phyloP scores from a whole-genome alignment of 2,888 invertebrate genomes.

The Morinoia aosen region DNA sequence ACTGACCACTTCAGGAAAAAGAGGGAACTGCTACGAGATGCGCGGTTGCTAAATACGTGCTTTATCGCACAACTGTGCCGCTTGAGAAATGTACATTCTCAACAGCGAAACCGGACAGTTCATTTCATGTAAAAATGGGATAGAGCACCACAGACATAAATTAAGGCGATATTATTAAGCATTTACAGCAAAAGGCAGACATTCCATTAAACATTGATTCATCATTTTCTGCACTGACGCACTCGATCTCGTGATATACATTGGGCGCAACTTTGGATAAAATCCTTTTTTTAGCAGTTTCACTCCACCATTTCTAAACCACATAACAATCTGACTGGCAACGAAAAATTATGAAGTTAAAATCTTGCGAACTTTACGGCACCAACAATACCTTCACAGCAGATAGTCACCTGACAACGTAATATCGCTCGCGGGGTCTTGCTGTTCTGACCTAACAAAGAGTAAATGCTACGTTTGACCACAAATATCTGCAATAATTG shows the following conservation, averaged over 20 bases:
- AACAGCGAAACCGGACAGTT: not conserved
- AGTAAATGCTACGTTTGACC: not conserved
- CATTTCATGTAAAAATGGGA: not conserved
- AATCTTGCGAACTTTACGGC: not conserved
- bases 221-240: too few relatives aligned
- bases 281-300: not conserved
- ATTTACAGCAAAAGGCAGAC: too few relatives aligned
- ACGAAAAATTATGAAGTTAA: not conserved
- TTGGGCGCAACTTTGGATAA: not conserved
- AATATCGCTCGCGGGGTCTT: not conserved
- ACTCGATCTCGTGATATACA: too few relatives aligned
- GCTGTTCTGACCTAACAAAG: too few relatives aligned
- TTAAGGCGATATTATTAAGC: too few relatives aligned
- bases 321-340: not conserved
- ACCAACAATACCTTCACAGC: not conserved
- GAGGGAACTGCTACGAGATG: too few relatives aligned
- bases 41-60: too few relatives aligned
- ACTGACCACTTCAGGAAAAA: too few relatives aligned
- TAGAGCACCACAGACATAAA: too few relatives aligned
- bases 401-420: not conserved
- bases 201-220: too few relatives aligned
- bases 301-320: not conserved
- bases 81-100: too few relatives aligned
- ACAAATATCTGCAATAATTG: not conserved
- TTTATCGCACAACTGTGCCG: too few relatives aligned